Conservation (phyloP, 2,888 invertebrate species). For the Polietes domitor region DNA sequence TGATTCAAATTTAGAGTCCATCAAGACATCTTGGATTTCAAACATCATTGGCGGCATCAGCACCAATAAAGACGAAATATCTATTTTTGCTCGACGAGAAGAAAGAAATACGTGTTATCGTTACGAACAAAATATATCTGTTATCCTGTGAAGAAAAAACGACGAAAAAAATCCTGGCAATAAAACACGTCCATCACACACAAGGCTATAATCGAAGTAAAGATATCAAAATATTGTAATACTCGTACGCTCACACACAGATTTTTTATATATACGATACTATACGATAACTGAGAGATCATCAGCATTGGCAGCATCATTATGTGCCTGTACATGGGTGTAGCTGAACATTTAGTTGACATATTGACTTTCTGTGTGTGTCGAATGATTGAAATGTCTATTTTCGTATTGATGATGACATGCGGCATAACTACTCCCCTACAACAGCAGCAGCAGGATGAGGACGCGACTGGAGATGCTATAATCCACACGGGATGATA, state of each 20-base stretch:
- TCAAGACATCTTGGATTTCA: background rate
- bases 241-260: background rate
- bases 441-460: slow-evolving; percentile 32
- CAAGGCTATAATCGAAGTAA: background rate
- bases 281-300: background rate
- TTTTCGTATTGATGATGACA: slow-evolving; percentile 75
- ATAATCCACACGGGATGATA: slow-evolving; percentile 58
- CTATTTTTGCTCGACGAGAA: background rate
- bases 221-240: slow-evolving; percentile 30
- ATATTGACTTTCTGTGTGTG: slow-evolving; percentile 76
- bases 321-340: slow-evolving; percentile 78
- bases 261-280: too few relatives aligned
- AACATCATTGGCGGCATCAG: background rate
- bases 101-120: background rate
- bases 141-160: background rate
- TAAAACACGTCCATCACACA: slow-evolving; percentile 31
- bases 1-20: slow-evolving; percentile 8
- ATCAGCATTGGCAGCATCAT: background rate
- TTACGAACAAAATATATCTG: background rate
- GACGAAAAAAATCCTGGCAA: background rate
- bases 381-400: slow-evolving; percentile 75
- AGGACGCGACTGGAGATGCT: slow-evolving; percentile 30
- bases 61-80: background rate
- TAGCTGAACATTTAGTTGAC: slow-evolving; percentile 74
- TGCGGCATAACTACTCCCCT: slow-evolving; percentile 67